phyloP scores from a whole-genome alignment of 1,140 invertebrate genomes.

The Zaprionus taronus region DNA sequence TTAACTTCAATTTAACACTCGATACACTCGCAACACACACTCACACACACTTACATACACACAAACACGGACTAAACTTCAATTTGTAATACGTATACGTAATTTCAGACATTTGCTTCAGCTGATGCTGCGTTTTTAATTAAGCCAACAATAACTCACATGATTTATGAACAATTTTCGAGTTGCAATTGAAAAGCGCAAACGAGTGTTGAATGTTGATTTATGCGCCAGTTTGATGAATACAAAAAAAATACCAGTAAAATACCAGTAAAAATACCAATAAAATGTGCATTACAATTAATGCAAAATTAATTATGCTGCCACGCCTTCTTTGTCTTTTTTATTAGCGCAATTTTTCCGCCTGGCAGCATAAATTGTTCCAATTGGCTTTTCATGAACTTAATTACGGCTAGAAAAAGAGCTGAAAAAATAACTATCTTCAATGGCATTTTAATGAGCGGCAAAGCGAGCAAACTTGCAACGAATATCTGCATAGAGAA shows the following conservation, averaged over 20 bases:
- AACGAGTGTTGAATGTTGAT: slow-evolving; percentile 6
- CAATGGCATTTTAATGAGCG: slow-evolving; percentile 4
- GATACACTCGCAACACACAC: slow-evolving; percentile 26
- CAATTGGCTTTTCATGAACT: background rate
- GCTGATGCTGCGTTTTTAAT: slow-evolving; percentile 31
- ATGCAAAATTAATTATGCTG: slow-evolving; percentile 46
- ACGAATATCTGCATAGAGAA: background rate
- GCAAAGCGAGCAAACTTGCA: background rate
- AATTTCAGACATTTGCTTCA: slow-evolving; percentile 21
- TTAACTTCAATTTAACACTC: slow-evolving; percentile 81
- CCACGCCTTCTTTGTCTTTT: slow-evolving; percentile 16
- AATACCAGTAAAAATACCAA: slow-evolving; percentile 1
- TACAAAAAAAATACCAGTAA: background rate
- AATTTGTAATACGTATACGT: slow-evolving; percentile 66
- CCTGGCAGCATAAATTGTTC: background rate
- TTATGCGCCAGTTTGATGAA: slow-evolving; percentile 7
- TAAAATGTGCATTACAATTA: slow-evolving; percentile 45
- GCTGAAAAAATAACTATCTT: background rate
- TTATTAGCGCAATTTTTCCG: slow-evolving; percentile 22
- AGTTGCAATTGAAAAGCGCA: slow-evolving; percentile 25
- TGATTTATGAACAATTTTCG: slow-evolving; percentile 43
- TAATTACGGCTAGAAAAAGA: background rate
- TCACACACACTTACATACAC: background rate
- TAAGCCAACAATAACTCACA: slow-evolving; percentile 33
- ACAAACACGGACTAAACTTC: slow-evolving; percentile 43